A percentile compares a stretch with the other conserved stretches of the same genome.
These are phyloP conservation scores for Hyaena hyaena DNA, from an alignment of 2,113 vertebrate genomes.

Conservation along the genomic window DNA sequence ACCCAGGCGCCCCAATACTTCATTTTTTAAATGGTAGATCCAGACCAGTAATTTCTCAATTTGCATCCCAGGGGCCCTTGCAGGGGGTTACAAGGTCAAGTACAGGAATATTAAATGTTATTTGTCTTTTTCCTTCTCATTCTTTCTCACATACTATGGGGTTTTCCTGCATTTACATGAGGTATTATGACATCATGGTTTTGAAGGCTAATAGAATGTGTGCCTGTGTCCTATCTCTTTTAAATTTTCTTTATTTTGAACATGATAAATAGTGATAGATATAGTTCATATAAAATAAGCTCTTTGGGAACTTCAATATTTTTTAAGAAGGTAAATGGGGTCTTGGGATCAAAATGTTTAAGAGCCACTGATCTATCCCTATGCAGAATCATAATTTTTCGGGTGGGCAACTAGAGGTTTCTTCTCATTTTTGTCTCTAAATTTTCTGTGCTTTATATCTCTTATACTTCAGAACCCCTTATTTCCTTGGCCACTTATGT, in stretches of 20 bases:
- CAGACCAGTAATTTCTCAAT: neutral
- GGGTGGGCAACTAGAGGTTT: neutral
- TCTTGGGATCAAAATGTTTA: neutral
- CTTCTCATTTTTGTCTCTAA: neutral
- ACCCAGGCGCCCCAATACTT: neutral
- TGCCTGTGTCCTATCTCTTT: neutral
- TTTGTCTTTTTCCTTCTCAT: neutral
- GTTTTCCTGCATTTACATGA: neutral
- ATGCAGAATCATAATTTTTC: neutral
- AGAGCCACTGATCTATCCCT: neutral
- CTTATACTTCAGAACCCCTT: neutral
- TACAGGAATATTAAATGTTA: neutral
- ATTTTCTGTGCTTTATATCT: neutral
- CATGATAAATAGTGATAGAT: neutral
- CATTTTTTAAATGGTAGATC: neutral
- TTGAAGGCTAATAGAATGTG: neutral
- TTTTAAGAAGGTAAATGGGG: neutral
- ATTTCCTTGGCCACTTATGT: constrained; percentile 21
- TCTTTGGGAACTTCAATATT: neutral
- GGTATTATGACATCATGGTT: neutral
- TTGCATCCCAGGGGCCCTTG: neutral
- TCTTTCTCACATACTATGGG: neutral
- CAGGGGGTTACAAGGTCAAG: neutral
- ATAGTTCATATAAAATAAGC: neutral
- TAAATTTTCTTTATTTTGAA: neutral